Evolutionary conservation across 2,113 vertebrate genomes (phyloP).

Genomic region (Tapirus terrestris): DNA sequence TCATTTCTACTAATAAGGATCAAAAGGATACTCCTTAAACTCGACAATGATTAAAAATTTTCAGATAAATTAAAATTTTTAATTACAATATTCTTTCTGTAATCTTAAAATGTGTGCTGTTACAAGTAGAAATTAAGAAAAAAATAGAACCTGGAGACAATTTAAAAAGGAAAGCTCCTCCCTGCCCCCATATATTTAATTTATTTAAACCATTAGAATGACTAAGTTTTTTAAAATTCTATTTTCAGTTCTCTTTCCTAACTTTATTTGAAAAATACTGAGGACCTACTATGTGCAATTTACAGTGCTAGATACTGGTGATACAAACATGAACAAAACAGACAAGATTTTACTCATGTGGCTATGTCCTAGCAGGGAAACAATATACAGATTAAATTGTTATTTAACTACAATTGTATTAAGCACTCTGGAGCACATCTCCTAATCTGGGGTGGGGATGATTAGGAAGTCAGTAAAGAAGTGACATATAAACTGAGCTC

Average conservation of each 20-base stretch:
- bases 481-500: neutral
- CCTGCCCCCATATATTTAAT: neutral
- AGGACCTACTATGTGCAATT: neutral
- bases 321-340: neutral
- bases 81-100: slow-evolving; percentile 42
- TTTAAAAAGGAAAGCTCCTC: neutral
- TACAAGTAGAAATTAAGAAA: slow-evolving; percentile 18
- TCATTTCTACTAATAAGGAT: neutral
- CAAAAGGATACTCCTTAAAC: slow-evolving; percentile 28
- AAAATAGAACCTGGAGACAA: neutral
- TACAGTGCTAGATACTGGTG: neutral
- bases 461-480: slow-evolving; percentile 36
- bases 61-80: neutral
- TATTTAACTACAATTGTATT: neutral
- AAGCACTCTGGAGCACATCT: neutral
- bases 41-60: slow-evolving; percentile 6
- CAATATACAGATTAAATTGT: neutral
- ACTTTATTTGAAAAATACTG: slow-evolving; percentile 33
- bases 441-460: neutral
- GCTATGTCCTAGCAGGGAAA: slow-evolving; percentile 25
- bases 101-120: neutral
- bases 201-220: slow-evolving; percentile 9
- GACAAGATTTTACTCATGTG: neutral
- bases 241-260: slow-evolving; percentile 16
- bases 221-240: neutral